Evolutionary conservation across 2,797 vertebrate genomes (phyloP), one percentile per base, ranked within the genome.

Genomic region (Coracias cyanogaster): DNA sequence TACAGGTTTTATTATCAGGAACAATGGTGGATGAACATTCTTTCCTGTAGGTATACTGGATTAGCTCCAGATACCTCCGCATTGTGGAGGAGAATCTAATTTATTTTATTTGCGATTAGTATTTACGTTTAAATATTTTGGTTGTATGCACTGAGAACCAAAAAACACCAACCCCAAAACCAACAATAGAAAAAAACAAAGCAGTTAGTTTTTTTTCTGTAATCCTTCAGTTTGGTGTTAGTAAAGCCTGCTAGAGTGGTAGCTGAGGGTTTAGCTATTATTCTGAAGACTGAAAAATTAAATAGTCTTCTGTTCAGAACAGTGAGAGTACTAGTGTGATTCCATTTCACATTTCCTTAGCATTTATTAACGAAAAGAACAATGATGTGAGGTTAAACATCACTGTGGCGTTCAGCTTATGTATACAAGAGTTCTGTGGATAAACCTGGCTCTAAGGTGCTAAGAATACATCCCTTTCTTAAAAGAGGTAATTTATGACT

Each of bases 401-500:
- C 86, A 46, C 57, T 67, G 46, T 24, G 18, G 55, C 89, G 82
- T 92, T 97, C 86, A 93, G 55, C 85, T 96, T 66, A 92, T 72
- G 57, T 73, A 70, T 74, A 70, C 70, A 88, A 93, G 71, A 69
- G 15, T 90, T 95, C 64, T 95, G 86, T 55, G 85, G 90, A 77
- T 93, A 94, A 82, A 92, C 66, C 81, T 96, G 89, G 41, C 71
- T 92, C 82, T 83, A 55, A 90, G 43, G 88, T 94, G 21, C 31
- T 91, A 93, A 86, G 83, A 95, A 65, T 65, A 70, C 64, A 82
- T 55, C 72, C 26, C 41, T 90, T 96, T 96, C 64, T 62, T 57
- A 93, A 92, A 80, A 85, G 55, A 88, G 39, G 37, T 95, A 94
- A 78, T 96, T 95, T 96, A 90, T 93, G 88, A 41, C 66, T 97